Evolutionary conservation across 2,113 vertebrate genomes (phyloP), one percentile per base, ranked within the genome.

Genomic region (Pungitius pungitius): DNA sequence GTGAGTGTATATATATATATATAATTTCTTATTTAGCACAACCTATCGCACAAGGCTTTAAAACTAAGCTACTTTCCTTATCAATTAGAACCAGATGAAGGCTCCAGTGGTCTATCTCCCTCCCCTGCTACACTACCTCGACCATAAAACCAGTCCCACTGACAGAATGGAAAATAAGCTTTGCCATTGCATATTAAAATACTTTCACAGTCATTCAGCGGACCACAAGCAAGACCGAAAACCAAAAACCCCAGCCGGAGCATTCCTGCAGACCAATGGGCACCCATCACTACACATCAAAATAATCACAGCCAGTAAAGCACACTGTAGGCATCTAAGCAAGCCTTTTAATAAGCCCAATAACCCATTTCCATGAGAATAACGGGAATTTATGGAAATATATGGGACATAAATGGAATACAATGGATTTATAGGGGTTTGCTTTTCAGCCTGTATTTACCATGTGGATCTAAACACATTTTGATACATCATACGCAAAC

Each of bases 91-190:
- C 73, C 88, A 86, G 83, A 91, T 87, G 75, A 85, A 84, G 81
- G 73, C 70, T 69, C 18, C 22, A 78, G 73, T 30, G 58, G 26
- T 74, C 45, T 63, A 6, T 55, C 69, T 66, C 51, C 52, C 69
- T 70, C 60, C n/a, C 49, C 39, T 71, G 17, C 77, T 72, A 37
- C 61, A 73, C n/a, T 59, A 60, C 42, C 57, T 77, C 59, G 77
- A 69, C 66, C 8, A 55, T 65, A 82, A 79, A 87, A 75, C 47
- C 75, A 84, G 78, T 75, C 75, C 70, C 27, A 81, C 81, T 89
- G 83, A 91, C 85, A 81, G 77, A 91, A 89, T 90, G 92, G 90
- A 94, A 94, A 93, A 86, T 84, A 83, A 83, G 54, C n/a, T 39
- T 52, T 39, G 75, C 85, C 78, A 84, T 62, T 85, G 73, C 83